These are phyloP conservation scores for Spatula versicolor DNA, from an alignment of 2,797 vertebrate genomes.

Conservation along the genomic window DNA sequence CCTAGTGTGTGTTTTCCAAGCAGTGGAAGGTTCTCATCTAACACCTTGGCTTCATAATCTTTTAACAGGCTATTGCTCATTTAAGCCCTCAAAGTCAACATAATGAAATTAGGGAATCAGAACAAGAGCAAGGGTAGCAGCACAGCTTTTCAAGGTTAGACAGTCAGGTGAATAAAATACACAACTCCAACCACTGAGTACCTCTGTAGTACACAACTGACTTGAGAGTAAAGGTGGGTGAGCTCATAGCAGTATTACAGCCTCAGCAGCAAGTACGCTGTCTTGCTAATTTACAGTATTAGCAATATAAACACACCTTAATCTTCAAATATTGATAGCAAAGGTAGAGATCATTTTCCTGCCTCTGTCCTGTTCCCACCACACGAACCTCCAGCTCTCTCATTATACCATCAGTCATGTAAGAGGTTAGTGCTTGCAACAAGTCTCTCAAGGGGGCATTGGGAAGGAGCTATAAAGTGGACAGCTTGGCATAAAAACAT, in stretches of 20 bases:
- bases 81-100: not conserved
- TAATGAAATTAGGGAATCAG: not conserved
- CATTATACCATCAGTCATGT: not conserved
- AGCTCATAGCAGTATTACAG: not conserved
- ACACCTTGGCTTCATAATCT: not conserved
- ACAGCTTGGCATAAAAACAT: not conserved
- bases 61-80: not conserved
- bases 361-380: not conserved
- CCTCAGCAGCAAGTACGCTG: not conserved
- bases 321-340: not conserved
- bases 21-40: not conserved
- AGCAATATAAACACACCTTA: not conserved
- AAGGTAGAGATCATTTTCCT: not conserved
- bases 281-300: not conserved
- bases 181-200: not conserved
- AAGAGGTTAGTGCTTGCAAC: not conserved
- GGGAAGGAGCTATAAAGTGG: not conserved
- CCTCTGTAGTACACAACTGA: not conserved
- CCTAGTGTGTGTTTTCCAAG: not conserved
- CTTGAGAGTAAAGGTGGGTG: not conserved
- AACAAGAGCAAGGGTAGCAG: not conserved
- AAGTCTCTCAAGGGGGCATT: not conserved
- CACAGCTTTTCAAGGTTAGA: not conserved
- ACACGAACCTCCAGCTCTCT: not conserved
- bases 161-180: not conserved